Evolutionary conservation across 2,888 invertebrate genomes (phyloP), one percentile per base, ranked within the genome.

Genomic region (Auanema freiburgensis): DNA sequence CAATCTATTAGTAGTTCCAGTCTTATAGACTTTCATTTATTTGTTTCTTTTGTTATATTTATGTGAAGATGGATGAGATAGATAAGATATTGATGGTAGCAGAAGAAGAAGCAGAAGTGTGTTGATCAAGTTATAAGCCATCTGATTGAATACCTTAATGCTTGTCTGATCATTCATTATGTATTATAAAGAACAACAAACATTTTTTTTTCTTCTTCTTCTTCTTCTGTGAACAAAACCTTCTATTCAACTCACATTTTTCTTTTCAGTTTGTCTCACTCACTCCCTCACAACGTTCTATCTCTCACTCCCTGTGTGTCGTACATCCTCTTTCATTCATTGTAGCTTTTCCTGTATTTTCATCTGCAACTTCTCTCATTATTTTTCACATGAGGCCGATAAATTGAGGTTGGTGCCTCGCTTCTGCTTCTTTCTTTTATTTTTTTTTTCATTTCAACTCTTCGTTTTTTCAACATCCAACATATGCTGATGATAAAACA

Each of bases 161-260:
- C 33, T 33, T 33, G 33, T 33, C 33, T 33, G 46, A 41, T 33
- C 24, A 18, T 49, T 33, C 33, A 33, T 33, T 33, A 33, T 49
- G 18, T 57, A 40, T 57, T 41, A 49, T 57, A 23, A 21, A 41
- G 44, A 33, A 51, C 42, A 53, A 23, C 33, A 41, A 51, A 43
- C 53, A 52, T 18, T 63, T 50, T 63, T 52, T 54, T 25, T 16
- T 50, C 44, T 24, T 63, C 44, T 53, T 57, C 41, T 21, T 42
- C 16, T 49, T 33, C 42, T 49, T 57, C 41, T 40, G 14, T 51
- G 21, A 18, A 52, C 18, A 23, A 40, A 18, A 12, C 58, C 6
- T 50, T 16, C 46, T 8, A 23, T 52, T 59, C 25, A 16, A 16
- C 21, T 58, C 33, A 18, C 40, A 52, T 59, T 41, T 59, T 59